phyloP scores from a whole-genome alignment of 2,113 vertebrate species.

The Isichthys henryi region DNA sequence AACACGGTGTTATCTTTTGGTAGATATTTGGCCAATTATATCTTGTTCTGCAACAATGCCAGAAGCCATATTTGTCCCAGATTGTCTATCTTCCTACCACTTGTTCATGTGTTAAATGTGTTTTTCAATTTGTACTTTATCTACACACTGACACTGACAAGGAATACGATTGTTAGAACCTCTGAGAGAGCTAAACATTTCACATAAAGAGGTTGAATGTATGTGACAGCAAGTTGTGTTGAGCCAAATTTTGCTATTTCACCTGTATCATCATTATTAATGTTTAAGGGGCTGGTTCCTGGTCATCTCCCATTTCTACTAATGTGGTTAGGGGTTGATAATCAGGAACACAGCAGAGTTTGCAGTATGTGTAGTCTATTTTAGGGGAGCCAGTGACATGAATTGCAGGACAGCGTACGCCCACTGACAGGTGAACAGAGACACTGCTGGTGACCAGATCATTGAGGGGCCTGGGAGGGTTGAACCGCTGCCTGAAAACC shows the following conservation, averaged over 20 bases:
- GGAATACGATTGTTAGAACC: neutral
- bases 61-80: neutral
- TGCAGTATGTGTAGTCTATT: neutral
- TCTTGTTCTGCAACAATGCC: neutral
- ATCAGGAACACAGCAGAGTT: neutral
- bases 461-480: constrained; percentile 43
- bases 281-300: neutral
- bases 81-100: neutral
- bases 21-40: neutral
- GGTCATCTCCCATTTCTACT: neutral
- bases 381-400: constrained; percentile 41
- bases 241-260: neutral
- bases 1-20: neutral
- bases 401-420: constrained; percentile 48
- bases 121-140: neutral
- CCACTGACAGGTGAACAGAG: constrained; percentile 56
- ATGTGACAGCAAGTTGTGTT: neutral
- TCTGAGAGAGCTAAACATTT: neutral
- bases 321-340: neutral
- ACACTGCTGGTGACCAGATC: constrained; percentile 57
- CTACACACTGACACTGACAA: neutral
- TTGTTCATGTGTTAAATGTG: neutral
- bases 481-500: constrained; percentile 46
- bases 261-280: neutral
- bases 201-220: neutral